These are phyloP conservation scores for Cecropterus lyciades DNA, from an alignment of 1,140 invertebrate species.

Conservation along the genomic window DNA sequence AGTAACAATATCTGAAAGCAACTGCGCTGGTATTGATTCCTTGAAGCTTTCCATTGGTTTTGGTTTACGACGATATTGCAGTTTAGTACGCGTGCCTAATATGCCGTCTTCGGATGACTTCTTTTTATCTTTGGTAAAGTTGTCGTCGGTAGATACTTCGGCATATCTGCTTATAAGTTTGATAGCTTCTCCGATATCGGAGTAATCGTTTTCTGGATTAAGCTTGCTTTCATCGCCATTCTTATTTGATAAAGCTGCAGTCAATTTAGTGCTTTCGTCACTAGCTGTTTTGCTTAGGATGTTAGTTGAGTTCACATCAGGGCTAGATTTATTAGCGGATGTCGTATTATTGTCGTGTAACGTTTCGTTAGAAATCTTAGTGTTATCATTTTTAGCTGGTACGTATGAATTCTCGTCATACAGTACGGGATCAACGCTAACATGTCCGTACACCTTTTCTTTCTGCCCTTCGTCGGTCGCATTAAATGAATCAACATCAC, in stretches of 20 bases:
- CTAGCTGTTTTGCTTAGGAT: conserved; percentile 31
- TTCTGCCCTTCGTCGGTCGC: conserved; percentile 70
- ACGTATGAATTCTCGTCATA: conserved; percentile 60
- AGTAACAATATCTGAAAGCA: conserved; percentile 36
- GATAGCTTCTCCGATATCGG: conserved; percentile 80
- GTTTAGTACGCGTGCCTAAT: conserved; percentile 73
- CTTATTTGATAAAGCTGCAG: conserved; percentile 46
- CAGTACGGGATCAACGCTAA: conserved; percentile 71
- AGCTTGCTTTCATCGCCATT: conserved; percentile 64
- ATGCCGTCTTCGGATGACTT: conserved; percentile 65
- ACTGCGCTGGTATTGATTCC: conserved; percentile 39
- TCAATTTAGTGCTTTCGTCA: conserved; percentile 33
- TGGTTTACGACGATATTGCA: conserved; percentile 70
- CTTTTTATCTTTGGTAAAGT: conserved; percentile 69
- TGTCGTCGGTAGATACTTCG: conserved; percentile 78
- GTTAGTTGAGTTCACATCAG: conserved; percentile 19
- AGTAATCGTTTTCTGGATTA: conserved; percentile 76
- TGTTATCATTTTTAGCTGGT: conserved; percentile 38
- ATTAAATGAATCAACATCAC: conserved; percentile 50
- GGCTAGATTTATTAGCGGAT: conserved; percentile 28
- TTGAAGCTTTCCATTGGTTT: conserved; percentile 44
- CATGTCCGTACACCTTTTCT: conserved; percentile 74
- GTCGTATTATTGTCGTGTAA: conserved; percentile 30
- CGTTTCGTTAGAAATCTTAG: conserved; percentile 39
- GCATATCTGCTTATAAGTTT: conserved; percentile 79